A percentile compares a stretch with the other conserved stretches of the same genome.
phyloP scores from a whole-genome alignment of 2,888 invertebrate genomes.

The Gymnocheta viridis region DNA sequence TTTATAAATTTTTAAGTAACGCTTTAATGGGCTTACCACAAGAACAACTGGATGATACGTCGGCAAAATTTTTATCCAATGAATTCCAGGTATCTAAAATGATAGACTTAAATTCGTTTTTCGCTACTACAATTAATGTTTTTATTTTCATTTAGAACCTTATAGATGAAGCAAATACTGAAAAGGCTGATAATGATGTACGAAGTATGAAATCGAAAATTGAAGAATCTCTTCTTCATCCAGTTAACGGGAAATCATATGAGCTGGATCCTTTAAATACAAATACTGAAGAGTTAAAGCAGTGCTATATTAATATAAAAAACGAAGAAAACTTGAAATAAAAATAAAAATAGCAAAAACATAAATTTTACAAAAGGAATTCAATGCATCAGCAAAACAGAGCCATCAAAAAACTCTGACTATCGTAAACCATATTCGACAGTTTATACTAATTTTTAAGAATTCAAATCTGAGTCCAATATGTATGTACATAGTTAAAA shows the following conservation, averaged over 20 bases:
- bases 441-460: no score
- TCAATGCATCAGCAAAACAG: no score
- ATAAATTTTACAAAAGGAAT: no score
- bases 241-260: not conserved
- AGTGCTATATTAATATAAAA: not conserved
- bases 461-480: no score
- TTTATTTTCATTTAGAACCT: slow-evolving; percentile 73
- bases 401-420: no score
- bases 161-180: slow-evolving; percentile 76
- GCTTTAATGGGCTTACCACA: slow-evolving; percentile 78
- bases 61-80: slow-evolving; percentile 74
- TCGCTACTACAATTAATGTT: not conserved
- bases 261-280: slow-evolving; percentile 69
- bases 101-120: not conserved
- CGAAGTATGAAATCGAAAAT: slow-evolving; percentile 71
- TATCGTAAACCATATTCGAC: no score
- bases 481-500: no score
- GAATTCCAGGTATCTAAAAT: slow-evolving; percentile 76
- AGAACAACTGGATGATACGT: slow-evolving; percentile 72
- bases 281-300: not conserved
- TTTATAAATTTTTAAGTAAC: slow-evolving; percentile 77
- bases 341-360: not conserved
- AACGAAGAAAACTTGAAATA: not conserved
- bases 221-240: not conserved
- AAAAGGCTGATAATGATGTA: slow-evolving; percentile 71